Evolutionary conservation across 2,113 vertebrate genomes (phyloP), one percentile per base, ranked within the genome.

Genomic region (Anolis carolinensis): DNA sequence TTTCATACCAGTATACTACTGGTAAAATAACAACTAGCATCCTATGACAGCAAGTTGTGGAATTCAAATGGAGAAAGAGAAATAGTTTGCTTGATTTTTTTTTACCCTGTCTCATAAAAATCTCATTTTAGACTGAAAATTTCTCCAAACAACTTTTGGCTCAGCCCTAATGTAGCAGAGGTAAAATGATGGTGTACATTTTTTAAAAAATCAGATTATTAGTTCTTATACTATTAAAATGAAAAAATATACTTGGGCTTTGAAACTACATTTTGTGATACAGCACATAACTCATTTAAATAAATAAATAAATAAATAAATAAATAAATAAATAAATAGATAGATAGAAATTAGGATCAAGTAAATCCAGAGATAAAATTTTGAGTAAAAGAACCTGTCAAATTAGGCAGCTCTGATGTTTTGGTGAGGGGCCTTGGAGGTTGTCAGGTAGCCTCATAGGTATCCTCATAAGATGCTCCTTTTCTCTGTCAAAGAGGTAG

Each of bases 401-500:
- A 78, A 34, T n/a, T 86, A 86, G 62, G 76, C 11, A 79, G 65
- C 34, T 72, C 55, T 79, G 84, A 62, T 72, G 77, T 44, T 79
- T 79, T 72, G 84, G 52, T 63, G 67, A 86, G 52, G 50, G 62
- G 67, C 76, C 65, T 86, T 79, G 50, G 67, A 44, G 13, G 36
- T 79, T 79, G 76, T 11, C 68, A 79, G 76, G 76, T 48, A 74
- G 36, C 78, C 39, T 80, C 52, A n/a, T 63, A 65, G 68, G 78
- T 63, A 65, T 59, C 85, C 71, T 86, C 52, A n/a, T 48, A 81
- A 59, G n/a, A 50, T 63, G 78, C 39, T 74, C 78, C 21, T 74
- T 86, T 81, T 81, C 50, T 80, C 85, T 74, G 70, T 50, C 84
- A 80, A 80, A 80, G 85, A 86, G 85, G 78, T 86, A 86, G 85